Evolutionary conservation across 2,888 invertebrate species (phyloP).

Genomic region (Caenorhabditis sp.): DNA sequence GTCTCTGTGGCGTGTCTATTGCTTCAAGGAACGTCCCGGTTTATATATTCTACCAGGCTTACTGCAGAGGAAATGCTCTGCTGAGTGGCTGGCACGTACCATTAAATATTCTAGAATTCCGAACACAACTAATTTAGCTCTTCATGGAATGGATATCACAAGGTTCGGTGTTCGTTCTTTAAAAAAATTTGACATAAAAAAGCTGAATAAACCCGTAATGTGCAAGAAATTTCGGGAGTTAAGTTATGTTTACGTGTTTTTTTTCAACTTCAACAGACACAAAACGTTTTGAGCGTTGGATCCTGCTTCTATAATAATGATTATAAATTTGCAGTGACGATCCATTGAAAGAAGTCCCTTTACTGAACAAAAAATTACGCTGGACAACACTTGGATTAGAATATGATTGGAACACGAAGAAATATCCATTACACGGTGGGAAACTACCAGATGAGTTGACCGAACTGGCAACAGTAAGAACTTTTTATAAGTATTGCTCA

Average conservation of each 20-base stretch:
- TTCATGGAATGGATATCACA: conserved; percentile 71
- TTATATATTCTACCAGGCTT: conserved; percentile 69
- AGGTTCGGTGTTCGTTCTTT: neutral
- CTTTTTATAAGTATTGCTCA: too few species aligned
- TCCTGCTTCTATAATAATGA: too few species aligned
- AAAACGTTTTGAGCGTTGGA: too few species aligned
- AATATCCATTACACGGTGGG: conserved; percentile 80
- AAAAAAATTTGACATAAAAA: neutral
- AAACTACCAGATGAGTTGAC: conserved; percentile 76
- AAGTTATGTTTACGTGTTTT: too few species aligned
- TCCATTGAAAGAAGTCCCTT: too few species aligned
- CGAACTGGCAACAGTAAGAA: too few species aligned
- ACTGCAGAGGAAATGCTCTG: conserved; percentile 72
- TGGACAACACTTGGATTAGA: conserved; percentile 98
- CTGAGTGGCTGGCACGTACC: conserved; percentile 79
- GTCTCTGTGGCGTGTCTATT: conserved; percentile 65
- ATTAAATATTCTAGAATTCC: conserved; percentile 79
- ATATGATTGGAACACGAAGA: conserved; percentile 97
- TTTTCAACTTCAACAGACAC: too few species aligned
- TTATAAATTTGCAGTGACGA: too few species aligned
- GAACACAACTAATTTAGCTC: conserved; percentile 80
- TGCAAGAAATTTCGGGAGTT: too few species aligned
- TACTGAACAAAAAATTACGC: conserved; percentile 83
- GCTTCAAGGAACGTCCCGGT: conserved; percentile 64
- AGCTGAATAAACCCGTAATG: neutral